Conservation (phyloP, 2,888 invertebrate species). For the Acanthopleura granulata region DNA sequence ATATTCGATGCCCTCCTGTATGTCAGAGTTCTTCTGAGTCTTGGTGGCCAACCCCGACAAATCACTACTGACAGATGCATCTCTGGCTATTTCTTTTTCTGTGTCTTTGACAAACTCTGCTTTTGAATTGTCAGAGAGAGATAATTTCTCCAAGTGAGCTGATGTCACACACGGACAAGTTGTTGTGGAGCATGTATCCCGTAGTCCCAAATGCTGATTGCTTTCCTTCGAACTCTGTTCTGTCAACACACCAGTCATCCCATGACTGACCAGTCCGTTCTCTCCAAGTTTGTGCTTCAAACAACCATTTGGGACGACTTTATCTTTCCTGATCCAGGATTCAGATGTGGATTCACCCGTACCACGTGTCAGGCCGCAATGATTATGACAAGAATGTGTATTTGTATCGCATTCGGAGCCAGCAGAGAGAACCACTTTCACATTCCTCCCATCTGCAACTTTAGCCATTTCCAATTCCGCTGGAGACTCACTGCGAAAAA, state of each 20-base stretch:
- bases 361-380: no score
- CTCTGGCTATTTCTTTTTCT: not conserved
- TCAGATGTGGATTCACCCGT: no score
- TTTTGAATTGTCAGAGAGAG: not conserved
- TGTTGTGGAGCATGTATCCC: not conserved
- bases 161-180: not conserved
- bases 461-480: not conserved
- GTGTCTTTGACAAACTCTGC: not conserved
- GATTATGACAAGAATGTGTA: no score
- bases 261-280: not conserved
- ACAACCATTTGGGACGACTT: conserved; percentile 17
- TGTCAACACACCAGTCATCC: not conserved
- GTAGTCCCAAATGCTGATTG: not conserved
- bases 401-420: no score
- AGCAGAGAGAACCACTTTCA: no score
- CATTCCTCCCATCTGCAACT: not conserved
- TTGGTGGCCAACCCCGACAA: not conserved
- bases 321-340: not conserved
- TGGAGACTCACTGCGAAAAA: not conserved
- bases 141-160: not conserved
- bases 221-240: not conserved
- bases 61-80: not conserved
- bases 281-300: conserved; percentile 5
- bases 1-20: conserved; percentile 64
- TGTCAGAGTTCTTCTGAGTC: not conserved